These are phyloP conservation scores for Phoxinus phoxinus DNA, from an alignment of 2,113 vertebrate genomes.

Conservation along the genomic window DNA sequence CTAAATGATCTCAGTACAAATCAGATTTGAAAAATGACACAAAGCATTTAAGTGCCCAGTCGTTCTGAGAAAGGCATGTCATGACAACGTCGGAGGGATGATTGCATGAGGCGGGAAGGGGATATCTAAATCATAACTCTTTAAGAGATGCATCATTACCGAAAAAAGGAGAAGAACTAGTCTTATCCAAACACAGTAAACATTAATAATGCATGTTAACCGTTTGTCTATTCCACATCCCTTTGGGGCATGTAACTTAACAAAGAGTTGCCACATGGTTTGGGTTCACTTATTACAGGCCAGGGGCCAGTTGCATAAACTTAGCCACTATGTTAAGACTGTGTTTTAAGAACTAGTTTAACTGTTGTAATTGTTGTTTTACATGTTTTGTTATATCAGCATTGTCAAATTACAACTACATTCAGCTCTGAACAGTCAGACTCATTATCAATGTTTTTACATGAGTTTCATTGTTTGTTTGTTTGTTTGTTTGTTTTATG, in stretches of 20 bases:
- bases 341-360: no score
- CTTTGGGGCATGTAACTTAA: constrained; percentile 4
- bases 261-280: constrained; percentile 7
- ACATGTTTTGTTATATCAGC: background rate
- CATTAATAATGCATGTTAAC: constrained; percentile 2
- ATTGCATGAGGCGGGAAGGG: background rate
- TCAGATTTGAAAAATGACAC: background rate
- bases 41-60: background rate
- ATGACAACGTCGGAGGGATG: background rate
- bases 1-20: background rate
- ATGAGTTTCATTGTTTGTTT: background rate
- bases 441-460: background rate
- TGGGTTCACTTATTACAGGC: background rate
- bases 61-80: constrained; percentile 1
- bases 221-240: background rate
- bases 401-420: background rate
- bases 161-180: background rate
- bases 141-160: background rate
- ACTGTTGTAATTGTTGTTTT: background rate
- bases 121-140: background rate
- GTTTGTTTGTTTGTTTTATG: background rate
- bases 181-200: background rate
- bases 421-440: background rate
- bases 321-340: no score
- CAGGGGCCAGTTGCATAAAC: background rate